These are phyloP conservation scores for Pecten maximus DNA, from an alignment of 2,888 invertebrate species.

Conservation along the genomic window DNA sequence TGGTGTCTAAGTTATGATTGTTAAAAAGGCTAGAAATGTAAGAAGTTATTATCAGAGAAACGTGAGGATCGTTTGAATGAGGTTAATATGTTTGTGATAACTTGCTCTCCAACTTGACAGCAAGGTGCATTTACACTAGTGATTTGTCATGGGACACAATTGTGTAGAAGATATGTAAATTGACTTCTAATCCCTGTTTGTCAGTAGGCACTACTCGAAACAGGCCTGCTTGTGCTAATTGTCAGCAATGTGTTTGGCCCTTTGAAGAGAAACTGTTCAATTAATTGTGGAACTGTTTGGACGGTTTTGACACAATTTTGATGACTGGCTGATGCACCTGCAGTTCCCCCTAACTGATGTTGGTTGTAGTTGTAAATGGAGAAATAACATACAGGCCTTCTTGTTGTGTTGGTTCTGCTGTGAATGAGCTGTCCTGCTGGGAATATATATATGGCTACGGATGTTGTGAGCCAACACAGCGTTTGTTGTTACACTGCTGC, in stretches of 20 bases:
- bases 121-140: neutral
- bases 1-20: neutral
- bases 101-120: neutral
- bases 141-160: neutral
- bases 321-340: slow-evolving; percentile 20
- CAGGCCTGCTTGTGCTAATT: neutral
- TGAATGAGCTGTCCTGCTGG: neutral
- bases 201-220: neutral
- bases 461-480: neutral
- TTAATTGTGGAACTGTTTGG: slow-evolving; percentile 15
- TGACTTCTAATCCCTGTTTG: neutral
- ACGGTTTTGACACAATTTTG: slow-evolving; percentile 29
- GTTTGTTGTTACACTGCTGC: neutral
- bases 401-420: neutral
- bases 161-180: neutral
- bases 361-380: slow-evolving; percentile 12
- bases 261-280: slow-evolving; percentile 29
- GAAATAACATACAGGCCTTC: neutral
- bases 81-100: neutral
- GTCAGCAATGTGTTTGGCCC: neutral
- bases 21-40: neutral
- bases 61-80: neutral
- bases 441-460: neutral
- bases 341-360: slow-evolving; percentile 6
- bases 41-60: neutral